These are phyloP conservation scores for Bombus huntii DNA, from an alignment of 1,140 invertebrate genomes.

Conservation along the genomic window DNA sequence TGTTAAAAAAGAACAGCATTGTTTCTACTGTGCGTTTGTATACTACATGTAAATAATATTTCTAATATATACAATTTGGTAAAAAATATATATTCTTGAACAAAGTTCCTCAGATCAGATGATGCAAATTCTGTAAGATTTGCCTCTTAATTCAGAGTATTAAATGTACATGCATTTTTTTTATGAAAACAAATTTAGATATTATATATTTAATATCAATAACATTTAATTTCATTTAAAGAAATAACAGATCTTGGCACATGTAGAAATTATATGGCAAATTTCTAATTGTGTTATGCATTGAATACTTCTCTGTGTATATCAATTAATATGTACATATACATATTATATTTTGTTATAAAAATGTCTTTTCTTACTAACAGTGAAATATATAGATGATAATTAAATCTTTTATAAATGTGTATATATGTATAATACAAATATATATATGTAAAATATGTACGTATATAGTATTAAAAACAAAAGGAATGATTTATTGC, in stretches of 20 bases:
- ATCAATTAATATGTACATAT: slow-evolving; percentile 19
- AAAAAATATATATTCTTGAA: slow-evolving; percentile 27
- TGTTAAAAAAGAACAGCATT: neutral
- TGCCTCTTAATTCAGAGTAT: neutral
- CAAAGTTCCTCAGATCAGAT: slow-evolving; percentile 20
- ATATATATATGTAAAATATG: slow-evolving; percentile 40
- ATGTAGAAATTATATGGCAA: slow-evolving; percentile 37
- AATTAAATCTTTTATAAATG: slow-evolving; percentile 39
- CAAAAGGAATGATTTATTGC: slow-evolving; percentile 38
- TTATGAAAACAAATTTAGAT: neutral
- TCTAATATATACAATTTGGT: slow-evolving; percentile 50
- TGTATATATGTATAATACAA: slow-evolving; percentile 36
- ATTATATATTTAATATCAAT: neutral
- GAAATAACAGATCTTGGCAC: slow-evolving; percentile 42
- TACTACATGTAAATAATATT: slow-evolving; percentile 36
- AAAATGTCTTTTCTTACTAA: slow-evolving; percentile 46
- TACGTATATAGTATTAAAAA: slow-evolving; percentile 51
- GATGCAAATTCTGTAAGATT: neutral
- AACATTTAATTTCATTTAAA: neutral
- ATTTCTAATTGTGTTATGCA: slow-evolving; percentile 1
- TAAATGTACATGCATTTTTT: neutral
- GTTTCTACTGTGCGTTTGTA: too few species aligned
- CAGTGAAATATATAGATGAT: slow-evolving; percentile 53
- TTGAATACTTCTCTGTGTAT: slow-evolving; percentile 9
- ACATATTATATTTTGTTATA: slow-evolving; percentile 30